phyloP scores from a whole-genome alignment of 2,113 vertebrate genomes.

The Leptocoma aspasia region DNA sequence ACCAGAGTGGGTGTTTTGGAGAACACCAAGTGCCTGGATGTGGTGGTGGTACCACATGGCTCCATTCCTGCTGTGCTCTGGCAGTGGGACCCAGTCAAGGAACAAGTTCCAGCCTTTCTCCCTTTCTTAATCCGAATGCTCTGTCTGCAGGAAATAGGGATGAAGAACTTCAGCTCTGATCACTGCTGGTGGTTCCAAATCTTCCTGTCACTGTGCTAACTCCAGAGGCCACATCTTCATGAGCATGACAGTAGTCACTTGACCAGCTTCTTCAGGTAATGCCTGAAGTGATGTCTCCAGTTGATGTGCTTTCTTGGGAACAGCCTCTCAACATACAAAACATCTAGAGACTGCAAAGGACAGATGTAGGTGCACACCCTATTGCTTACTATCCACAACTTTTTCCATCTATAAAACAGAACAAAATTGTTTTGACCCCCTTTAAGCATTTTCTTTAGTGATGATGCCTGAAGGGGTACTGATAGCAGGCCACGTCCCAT shows the following conservation, averaged over 20 bases:
- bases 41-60: background rate
- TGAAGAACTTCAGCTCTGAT: background rate
- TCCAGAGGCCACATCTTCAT: background rate
- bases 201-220: background rate
- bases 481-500: rapidly evolving
- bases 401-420: background rate
- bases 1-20: background rate
- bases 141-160: background rate
- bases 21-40: rapidly evolving
- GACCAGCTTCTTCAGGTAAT: background rate
- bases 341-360: background rate
- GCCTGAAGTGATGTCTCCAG: background rate
- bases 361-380: background rate
- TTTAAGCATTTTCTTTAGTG: background rate
- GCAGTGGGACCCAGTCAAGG: background rate
- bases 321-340: background rate
- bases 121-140: background rate
- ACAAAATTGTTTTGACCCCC: background rate
- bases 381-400: background rate
- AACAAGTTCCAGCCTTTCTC: background rate
- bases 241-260: rapidly evolving
- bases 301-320: background rate
- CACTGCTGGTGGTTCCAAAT: background rate
- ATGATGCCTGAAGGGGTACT: background rate
- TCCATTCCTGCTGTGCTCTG: background rate